Base-by-base conservation (phyloP, 2,113 vertebrate species). In the Oceanites oceanicus region DNA sequence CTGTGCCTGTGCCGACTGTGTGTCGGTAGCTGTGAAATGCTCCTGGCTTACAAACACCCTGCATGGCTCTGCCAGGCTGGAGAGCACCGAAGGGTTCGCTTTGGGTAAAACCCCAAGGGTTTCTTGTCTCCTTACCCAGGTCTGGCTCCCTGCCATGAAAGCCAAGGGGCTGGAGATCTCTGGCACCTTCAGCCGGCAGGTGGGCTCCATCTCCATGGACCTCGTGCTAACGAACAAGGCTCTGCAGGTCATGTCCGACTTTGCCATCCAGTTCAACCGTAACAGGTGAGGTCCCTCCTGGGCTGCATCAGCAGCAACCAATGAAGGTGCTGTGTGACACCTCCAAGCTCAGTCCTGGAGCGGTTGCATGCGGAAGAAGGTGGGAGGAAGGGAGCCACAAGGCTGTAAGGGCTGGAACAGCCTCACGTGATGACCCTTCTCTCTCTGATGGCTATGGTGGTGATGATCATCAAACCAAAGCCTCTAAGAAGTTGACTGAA, bases 221-320 rank as follows among this genome's bases (percentile, higher is more conserved):
- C 97, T 99, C 7, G 98, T 98, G 73, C 98, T 99, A 53, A 99
- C 98, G 9, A 99, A 99, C 98, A 99, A 99, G 95, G 99, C 99
- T 58, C 98, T 99, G 97, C 99, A 99, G 90, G 98, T 99, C 96
- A 99, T 99, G 99, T 99, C 98, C 0, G 99, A 99, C 98, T 99
- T 99, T 3, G 99, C 99, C 86, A 99, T 99, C 97, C 99, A 99
- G 98, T 99, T 99, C 95, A 99, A 99, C 97, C 99, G 99, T 91
- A 99, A 99, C 98, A 99, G 99, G 99, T 99, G 93, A 95, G 94
- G 10, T 21, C 26, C 61, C 34, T 7, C 25, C 59, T 2, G 59
- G 9, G 10, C 55, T 26, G 59, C 1, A 1, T 7, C 10, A 1
- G 42, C 81, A 13, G 71, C 1, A 1, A 15, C 19, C 2, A 0